These are phyloP conservation scores for Zophobas morio DNA, from an alignment of 1,140 invertebrate genomes.

Conservation along the genomic window DNA sequence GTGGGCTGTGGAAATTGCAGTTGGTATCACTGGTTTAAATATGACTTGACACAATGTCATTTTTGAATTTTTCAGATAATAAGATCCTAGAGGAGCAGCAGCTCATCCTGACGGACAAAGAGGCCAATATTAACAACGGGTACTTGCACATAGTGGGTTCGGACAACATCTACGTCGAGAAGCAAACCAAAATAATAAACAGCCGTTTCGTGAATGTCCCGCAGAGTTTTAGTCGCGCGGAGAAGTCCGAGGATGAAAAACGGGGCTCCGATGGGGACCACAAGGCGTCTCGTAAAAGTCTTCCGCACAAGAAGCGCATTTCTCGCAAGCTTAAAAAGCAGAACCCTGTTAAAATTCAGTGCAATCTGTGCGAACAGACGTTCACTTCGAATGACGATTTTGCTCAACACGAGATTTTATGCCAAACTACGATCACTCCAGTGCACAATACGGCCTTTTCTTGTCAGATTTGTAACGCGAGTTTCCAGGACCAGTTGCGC, in stretches of 20 bases:
- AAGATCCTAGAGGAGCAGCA: constrained; percentile 62
- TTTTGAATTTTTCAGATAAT: constrained; percentile 42
- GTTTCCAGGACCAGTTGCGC: constrained; percentile 78
- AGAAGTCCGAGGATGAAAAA: constrained; percentile 63
- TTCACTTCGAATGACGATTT: constrained; percentile 62
- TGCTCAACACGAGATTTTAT: constrained; percentile 61
- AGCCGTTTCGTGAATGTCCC: constrained; percentile 5
- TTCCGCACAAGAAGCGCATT: constrained; percentile 79
- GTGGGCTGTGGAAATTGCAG: neutral
- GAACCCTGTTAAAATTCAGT: constrained; percentile 57
- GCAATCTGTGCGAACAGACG: constrained; percentile 61
- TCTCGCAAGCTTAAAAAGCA: constrained; percentile 74
- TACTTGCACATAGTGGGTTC: constrained; percentile 65
- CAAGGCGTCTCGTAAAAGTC: constrained; percentile 71
- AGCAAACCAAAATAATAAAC: constrained; percentile 58
- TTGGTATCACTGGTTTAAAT: too few relatives aligned
- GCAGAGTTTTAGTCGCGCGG: neutral
- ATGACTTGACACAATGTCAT: too few relatives aligned
- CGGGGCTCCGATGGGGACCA: constrained; percentile 62
- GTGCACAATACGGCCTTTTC: constrained; percentile 68
- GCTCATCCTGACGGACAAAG: constrained; percentile 61
- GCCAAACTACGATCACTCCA: constrained; percentile 62
- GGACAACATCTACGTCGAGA: constrained; percentile 62
- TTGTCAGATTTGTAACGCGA: constrained; percentile 79
- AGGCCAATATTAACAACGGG: constrained; percentile 53